Evolutionary conservation across 2,797 vertebrate species (phyloP), one percentile per base, ranked within the genome.

Genomic region (Microctenopoma lineatum): DNA sequence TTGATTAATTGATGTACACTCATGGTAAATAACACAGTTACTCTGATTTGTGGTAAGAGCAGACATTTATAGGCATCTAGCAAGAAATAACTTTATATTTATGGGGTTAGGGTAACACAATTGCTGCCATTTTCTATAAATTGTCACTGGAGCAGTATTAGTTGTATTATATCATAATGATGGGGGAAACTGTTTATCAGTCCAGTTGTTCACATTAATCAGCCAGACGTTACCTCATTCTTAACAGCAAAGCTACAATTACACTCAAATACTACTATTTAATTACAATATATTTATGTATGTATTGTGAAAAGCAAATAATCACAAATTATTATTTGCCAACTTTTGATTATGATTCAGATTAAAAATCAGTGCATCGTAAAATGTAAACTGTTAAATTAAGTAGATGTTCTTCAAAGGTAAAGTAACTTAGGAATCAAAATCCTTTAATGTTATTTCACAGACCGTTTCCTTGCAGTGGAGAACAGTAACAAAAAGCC

Each of bases 71-170:
- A 26, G 18, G 26, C 32, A 21, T 55, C 45, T 3, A 25, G 13
- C 36, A 54, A 58, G 44, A 38, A 63, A 57, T 12, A 73, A 50
- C 29, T 12, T 7, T 25, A 16, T 41, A 70, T 66, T 69, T 54
- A 70, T 42, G 27, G 39, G 25, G 27, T 12, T 16, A 32, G 9
- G 6, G 12, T 41, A 32, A 46, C 41, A 54, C 27, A n/a, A 4
- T 14, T 15, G 44, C n/a, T 34, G 18, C 51, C 52, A 21, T 36
- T 39, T n/a, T 32, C 1, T 32, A 61, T 68, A 50, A 71, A 74
- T 60, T 29, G 16, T 15, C 34, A 54, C 2, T 7, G 18, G 11
- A 10, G 57, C n/a, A 26, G 36, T 4, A 6, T 59, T 39, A 55
- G 18, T 13, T 4, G 13, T 36, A 25, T 21, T 41, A 29, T 67